Conservation (phyloP, 2,113 vertebrate genomes). For the Pyxicephalus adspersus region DNA sequence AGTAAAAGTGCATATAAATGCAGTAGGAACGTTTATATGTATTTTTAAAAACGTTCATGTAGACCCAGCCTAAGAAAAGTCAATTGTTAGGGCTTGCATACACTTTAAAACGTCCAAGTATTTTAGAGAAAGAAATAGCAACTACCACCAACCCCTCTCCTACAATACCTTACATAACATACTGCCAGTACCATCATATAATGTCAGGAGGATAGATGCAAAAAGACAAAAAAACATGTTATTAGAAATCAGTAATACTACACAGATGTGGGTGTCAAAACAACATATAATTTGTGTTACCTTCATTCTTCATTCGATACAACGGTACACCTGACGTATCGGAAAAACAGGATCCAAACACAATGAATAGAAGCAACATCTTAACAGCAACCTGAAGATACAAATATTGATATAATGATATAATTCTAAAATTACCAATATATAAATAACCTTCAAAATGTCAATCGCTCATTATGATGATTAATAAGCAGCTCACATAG, state of each 20-base stretch:
- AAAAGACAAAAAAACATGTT: neutral
- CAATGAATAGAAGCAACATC: slow-evolving; percentile 54
- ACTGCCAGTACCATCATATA: neutral
- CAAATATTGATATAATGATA: neutral
- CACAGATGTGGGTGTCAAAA: neutral
- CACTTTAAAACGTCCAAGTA: too few species aligned
- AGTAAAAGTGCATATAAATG: too few species aligned
- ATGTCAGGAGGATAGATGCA: neutral
- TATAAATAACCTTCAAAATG: neutral
- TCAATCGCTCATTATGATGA: neutral
- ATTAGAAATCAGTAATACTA: neutral
- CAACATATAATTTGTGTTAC: slow-evolving; percentile 58
- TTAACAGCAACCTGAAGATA: slow-evolving; percentile 10
- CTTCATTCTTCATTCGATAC: slow-evolving; percentile 57
- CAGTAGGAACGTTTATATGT: too few species aligned
- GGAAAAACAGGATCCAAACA: slow-evolving; percentile 17
- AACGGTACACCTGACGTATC: slow-evolving; percentile 59
- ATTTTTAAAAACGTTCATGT: too few species aligned
- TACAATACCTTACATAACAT: too few species aligned
- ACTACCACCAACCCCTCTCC: neutral
- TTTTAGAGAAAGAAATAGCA: neutral
- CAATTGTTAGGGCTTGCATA: too few species aligned
- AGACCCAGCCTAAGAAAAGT: too few species aligned
- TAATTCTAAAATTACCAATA: neutral
- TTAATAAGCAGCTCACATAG: too few species aligned